Evolutionary conservation across 2,888 invertebrate genomes (phyloP).

Genomic region (Drosophila neotestacea): DNA sequence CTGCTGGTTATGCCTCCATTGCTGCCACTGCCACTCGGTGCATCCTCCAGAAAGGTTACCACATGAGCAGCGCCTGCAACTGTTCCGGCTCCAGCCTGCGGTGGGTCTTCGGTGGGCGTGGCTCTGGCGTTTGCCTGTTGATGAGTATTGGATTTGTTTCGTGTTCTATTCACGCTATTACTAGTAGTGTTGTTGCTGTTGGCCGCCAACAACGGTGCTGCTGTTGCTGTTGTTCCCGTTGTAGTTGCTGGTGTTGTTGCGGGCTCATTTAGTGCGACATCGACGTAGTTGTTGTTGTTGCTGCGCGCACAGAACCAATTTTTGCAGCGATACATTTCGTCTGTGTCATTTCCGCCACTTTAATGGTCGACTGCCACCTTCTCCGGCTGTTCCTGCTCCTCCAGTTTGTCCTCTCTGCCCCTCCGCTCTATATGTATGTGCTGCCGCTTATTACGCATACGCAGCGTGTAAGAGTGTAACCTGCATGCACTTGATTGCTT

Average conservation of each 20-base stretch:
- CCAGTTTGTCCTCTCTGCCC: neutral
- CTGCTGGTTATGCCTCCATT: constrained; percentile 80
- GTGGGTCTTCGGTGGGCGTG: constrained; percentile 68
- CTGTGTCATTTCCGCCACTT: constrained; percentile 76
- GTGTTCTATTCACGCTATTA: constrained; percentile 58
- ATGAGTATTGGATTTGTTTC: constrained; percentile 62
- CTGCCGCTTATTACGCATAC: constrained; percentile 58
- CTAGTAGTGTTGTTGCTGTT: constrained; percentile 44
- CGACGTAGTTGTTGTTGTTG: constrained; percentile 83
- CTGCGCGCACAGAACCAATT: constrained; percentile 85
- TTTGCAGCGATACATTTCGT: constrained; percentile 84
- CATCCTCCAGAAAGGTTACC: constrained; percentile 81
- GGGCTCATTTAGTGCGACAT: constrained; percentile 73
- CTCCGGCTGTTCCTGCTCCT: neutral
- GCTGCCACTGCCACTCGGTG: constrained; percentile 77
- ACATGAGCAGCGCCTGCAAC: constrained; percentile 63
- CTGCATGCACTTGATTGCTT: constrained; percentile 56
- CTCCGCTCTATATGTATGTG: neutral
- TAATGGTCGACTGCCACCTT: constrained; percentile 50
- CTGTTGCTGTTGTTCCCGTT: constrained; percentile 7
- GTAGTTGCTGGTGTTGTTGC: constrained; percentile 26
- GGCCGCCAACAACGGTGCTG: constrained; percentile 30
- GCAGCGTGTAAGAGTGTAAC: constrained; percentile 40
- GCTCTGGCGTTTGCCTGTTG: constrained; percentile 63
- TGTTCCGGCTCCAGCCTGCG: constrained; percentile 28